These are phyloP conservation scores for Notoglanidium macrostoma DNA, from an alignment of 2,797 vertebrate genomes.

Conservation along the genomic window DNA sequence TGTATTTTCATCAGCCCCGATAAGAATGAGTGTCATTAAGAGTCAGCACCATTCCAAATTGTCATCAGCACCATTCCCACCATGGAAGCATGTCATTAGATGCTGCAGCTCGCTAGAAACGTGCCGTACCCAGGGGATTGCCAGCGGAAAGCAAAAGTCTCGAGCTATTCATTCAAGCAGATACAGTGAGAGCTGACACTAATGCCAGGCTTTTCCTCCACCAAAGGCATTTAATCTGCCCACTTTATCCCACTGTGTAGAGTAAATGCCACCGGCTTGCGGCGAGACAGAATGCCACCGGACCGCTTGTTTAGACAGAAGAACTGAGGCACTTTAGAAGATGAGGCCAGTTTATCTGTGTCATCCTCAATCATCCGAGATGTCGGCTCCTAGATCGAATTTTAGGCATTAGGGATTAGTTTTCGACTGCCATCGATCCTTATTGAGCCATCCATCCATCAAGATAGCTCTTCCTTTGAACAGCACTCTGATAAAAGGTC, in stretches of 20 bases:
- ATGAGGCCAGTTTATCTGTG: constrained; percentile 61
- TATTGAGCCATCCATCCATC: constrained; percentile 60
- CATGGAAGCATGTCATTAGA: neutral
- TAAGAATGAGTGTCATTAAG: neutral
- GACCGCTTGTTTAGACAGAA: constrained; percentile 54
- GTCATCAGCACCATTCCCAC: neutral
- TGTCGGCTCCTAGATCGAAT: constrained; percentile 57
- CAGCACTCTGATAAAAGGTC: constrained; percentile 38
- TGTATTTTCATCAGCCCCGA: neutral
- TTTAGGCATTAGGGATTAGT: constrained; percentile 60
- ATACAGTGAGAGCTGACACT: constrained; percentile 52
- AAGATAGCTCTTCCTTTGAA: constrained; percentile 46
- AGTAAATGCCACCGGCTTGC: constrained; percentile 72
- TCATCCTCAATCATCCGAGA: constrained; percentile 57
- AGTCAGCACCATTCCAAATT: neutral
- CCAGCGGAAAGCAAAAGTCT: constrained; percentile 27
- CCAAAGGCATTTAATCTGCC: constrained; percentile 69
- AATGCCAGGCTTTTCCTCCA: constrained; percentile 64
- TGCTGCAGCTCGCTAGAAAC: constrained; percentile 28
- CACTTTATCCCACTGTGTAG: constrained; percentile 68
- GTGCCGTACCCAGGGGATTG: neutral
- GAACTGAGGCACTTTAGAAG: constrained; percentile 56
- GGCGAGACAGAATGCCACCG: constrained; percentile 59
- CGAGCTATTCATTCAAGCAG: constrained; percentile 48
- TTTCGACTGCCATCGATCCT: constrained; percentile 60